Evolutionary conservation across 2,797 vertebrate genomes (phyloP).

Genomic region (Anniella stebbinsi): DNA sequence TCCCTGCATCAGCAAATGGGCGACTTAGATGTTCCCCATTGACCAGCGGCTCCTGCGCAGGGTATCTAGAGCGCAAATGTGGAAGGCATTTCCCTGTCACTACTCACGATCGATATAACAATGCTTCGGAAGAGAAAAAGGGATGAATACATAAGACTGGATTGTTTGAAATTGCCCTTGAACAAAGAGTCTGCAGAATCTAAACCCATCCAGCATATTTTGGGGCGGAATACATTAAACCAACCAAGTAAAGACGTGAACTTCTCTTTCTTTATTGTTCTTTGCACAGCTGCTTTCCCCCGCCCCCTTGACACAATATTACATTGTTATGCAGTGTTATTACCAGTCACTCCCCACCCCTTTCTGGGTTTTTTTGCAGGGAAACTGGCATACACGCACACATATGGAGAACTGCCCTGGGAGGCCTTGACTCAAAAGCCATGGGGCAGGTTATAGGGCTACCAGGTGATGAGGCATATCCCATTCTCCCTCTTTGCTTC

Average conservation of each 20-base stretch:
- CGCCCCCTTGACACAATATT: not conserved
- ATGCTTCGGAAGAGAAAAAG: not conserved
- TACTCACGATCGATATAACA: slow-evolving; percentile 7
- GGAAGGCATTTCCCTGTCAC: slow-evolving; percentile 1
- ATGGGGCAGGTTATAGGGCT: not conserved
- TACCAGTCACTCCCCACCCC: not conserved
- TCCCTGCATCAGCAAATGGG: not conserved
- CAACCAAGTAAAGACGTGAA: not conserved
- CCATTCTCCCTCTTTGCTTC: not conserved
- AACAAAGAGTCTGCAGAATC: slow-evolving; percentile 28
- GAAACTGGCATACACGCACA: not conserved
- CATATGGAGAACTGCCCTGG: not conserved
- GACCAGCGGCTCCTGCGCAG: not conserved
- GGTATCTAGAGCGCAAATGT: not conserved
- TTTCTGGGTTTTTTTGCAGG: not conserved
- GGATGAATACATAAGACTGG: not conserved
- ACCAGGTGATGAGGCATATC: not conserved
- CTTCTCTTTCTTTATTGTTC: slow-evolving; percentile 31
- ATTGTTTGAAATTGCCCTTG: slow-evolving; percentile 27
- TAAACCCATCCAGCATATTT: slow-evolving; percentile 24
- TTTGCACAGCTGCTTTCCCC: not conserved
- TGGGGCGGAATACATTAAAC: slow-evolving; percentile 27
- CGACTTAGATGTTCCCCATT: not conserved
- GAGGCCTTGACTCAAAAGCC: not conserved
- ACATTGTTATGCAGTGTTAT: slow-evolving; percentile 6